A percentile compares a stretch with the other conserved stretches of the same genome.
These are phyloP conservation scores for Neotragus moschatus DNA, from an alignment of 2,113 vertebrate genomes.

Conservation along the genomic window DNA sequence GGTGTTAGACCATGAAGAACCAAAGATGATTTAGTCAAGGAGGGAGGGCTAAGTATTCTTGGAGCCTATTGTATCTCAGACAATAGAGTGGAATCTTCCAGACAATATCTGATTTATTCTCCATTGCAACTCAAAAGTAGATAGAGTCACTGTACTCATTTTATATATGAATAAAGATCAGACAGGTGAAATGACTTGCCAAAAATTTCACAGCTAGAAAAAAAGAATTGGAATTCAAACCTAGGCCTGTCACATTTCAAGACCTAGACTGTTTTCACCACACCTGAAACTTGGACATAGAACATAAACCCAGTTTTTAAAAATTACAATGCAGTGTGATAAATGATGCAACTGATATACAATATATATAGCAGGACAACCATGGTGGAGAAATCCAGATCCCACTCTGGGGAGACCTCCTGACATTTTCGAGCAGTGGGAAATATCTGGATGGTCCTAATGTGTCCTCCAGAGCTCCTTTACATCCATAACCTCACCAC, in stretches of 20 bases:
- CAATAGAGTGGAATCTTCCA: background rate
- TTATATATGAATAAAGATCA: background rate
- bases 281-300: background rate
- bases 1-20: background rate
- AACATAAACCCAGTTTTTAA: background rate
- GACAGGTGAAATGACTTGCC: background rate
- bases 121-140: background rate
- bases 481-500: background rate
- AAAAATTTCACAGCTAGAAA: background rate
- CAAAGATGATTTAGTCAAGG: background rate
- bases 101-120: conserved; percentile 13
- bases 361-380: background rate
- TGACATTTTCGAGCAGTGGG: background rate
- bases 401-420: background rate
- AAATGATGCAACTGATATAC: background rate
- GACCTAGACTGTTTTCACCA: background rate
- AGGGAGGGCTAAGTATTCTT: background rate
- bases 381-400: background rate
- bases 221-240: background rate
- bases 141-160: background rate
- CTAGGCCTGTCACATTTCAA: background rate
- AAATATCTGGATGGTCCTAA: background rate
- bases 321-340: background rate
- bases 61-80: background rate
- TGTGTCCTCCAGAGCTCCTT: background rate